Evolutionary conservation across 2,888 invertebrate genomes (phyloP).

Genomic region (Lepidonotus clava): DNA sequence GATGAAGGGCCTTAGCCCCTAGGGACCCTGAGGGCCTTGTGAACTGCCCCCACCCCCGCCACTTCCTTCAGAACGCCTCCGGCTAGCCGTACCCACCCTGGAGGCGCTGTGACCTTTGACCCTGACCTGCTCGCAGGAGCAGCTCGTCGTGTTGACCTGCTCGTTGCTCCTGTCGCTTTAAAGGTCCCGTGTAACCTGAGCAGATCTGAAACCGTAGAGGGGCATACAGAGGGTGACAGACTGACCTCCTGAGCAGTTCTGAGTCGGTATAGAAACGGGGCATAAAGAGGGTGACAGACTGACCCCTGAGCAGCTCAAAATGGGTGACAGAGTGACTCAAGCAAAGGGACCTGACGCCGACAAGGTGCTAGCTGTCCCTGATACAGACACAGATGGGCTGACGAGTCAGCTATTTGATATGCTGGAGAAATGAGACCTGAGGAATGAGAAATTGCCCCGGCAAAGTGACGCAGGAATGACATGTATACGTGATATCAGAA

Average conservation of each 20-base stretch:
- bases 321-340: no score
- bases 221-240: background rate
- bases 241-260: no score
- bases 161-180: background rate
- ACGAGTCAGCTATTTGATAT: background rate
- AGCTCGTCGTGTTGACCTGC: background rate
- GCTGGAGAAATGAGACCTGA: constrained; percentile 1
- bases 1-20: background rate
- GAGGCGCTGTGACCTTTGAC: constrained; percentile 31
- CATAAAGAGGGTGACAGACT: no score
- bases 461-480: background rate
- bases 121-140: constrained; percentile 4
- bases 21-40: background rate
- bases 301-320: no score
- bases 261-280: no score
- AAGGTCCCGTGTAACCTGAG: constrained; percentile 33
- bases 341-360: background rate
- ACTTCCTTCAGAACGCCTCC: background rate
- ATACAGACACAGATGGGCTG: background rate
- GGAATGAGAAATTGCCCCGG: constrained; percentile 21
- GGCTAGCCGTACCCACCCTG: no score
- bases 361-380: constrained; percentile 9
- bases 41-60: background rate
- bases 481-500: background rate
- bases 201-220: background rate